A percentile compares a stretch with the other conserved stretches of the same genome.
These are phyloP conservation scores for Nomada hirtipes DNA, from an alignment of 2,888 invertebrate species.

Conservation along the genomic window DNA sequence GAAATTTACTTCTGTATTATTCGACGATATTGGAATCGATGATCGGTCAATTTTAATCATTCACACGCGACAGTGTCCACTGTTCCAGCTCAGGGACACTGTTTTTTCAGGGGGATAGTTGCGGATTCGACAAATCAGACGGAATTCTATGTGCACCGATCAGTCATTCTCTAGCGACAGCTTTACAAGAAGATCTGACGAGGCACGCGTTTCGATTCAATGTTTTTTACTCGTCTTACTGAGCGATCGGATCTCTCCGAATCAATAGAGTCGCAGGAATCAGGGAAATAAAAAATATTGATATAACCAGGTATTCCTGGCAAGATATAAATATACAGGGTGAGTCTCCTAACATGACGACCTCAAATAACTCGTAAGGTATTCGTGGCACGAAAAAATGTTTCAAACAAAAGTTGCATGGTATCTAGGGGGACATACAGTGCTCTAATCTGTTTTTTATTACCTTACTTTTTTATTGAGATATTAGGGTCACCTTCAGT, in stretches of 20 bases:
- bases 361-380: no score
- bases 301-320: no score
- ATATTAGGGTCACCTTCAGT: no score
- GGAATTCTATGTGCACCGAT: constrained; percentile 55
- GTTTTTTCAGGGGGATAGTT: constrained; percentile 11
- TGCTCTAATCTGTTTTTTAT: no score
- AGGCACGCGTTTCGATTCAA: constrained; percentile 40
- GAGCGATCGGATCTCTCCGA: not conserved
- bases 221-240: constrained; percentile 25
- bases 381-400: no score
- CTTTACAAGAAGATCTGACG: constrained; percentile 67
- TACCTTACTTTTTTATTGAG: no score
- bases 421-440: no score
- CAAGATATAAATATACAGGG: no score
- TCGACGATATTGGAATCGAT: not conserved
- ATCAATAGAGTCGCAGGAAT: not conserved
- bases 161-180: constrained; percentile 75
- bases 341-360: no score
- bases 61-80: constrained; percentile 17
- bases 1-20: constrained; percentile 46
- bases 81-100: not conserved
- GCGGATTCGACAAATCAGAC: constrained; percentile 8
- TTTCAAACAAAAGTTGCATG: no score
- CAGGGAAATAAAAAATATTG: not conserved
- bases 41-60: constrained; percentile 51